phyloP scores from a whole-genome alignment of 2,888 invertebrate species.

The Auanema freiburgensis region DNA sequence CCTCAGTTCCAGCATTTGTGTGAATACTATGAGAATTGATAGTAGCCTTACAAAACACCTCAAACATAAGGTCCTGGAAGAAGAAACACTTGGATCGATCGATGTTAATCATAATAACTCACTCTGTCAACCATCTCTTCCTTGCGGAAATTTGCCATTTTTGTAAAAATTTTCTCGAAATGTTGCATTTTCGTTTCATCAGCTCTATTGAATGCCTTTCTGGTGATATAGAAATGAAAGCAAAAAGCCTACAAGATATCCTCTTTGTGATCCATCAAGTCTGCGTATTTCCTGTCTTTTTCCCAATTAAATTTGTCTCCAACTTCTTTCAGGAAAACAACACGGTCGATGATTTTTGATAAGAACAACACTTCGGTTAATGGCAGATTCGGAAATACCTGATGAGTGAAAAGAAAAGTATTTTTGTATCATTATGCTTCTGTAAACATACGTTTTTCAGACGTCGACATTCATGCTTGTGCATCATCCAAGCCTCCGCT shows the following conservation, averaged over 20 bases:
- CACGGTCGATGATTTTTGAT: conserved; percentile 55
- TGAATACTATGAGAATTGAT: conserved; percentile 63
- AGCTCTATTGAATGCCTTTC: conserved; percentile 23
- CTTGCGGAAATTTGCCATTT: conserved; percentile 49
- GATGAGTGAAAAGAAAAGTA: conserved; percentile 4
- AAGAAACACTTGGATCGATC: neutral
- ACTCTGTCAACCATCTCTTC: conserved; percentile 45
- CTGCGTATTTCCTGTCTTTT: conserved; percentile 44
- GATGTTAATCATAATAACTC: neutral
- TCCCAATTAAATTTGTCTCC: conserved; percentile 58
- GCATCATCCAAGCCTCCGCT: conserved; percentile 52
- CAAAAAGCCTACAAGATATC: conserved; percentile 41
- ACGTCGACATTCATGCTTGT: conserved; percentile 56
- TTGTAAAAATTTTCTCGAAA: conserved; percentile 56
- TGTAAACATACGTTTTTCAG: conserved; percentile 38
- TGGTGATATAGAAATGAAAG: neutral
- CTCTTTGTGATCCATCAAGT: conserved; percentile 48
- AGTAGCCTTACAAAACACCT: conserved; percentile 57
- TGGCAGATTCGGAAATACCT: conserved; percentile 61
- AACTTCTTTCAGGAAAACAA: conserved; percentile 50
- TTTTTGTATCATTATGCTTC: neutral
- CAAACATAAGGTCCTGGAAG: conserved; percentile 43
- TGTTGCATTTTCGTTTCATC: conserved; percentile 54
- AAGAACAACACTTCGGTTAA: conserved; percentile 61
- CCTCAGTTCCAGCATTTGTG: conserved; percentile 58